Evolutionary conservation across 1,140 invertebrate species (phyloP).

Genomic region (Drosophila asahinai): DNA sequence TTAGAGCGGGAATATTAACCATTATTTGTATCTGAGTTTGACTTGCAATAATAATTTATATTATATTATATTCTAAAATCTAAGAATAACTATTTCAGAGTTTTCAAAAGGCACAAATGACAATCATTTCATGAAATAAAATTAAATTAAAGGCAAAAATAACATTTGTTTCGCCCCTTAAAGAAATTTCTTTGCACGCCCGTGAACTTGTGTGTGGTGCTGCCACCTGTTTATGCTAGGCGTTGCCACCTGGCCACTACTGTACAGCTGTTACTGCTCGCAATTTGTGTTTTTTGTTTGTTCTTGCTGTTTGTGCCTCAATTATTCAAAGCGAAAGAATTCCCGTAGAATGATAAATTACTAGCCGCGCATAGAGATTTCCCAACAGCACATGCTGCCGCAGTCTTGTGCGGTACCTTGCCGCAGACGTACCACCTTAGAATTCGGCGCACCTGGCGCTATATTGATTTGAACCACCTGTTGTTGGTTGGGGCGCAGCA

Average conservation of each 20-base stretch:
- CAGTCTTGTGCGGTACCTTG: slow-evolving; percentile 14
- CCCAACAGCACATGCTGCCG: slow-evolving; percentile 13
- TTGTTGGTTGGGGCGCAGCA: slow-evolving; percentile 19
- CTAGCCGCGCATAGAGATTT: slow-evolving; percentile 5
- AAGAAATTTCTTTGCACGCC: neutral
- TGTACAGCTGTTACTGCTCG: slow-evolving; percentile 24
- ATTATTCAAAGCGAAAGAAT: slow-evolving; percentile 1
- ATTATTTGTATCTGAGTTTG: too few species aligned
- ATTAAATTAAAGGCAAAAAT: too few species aligned
- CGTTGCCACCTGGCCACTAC: slow-evolving; percentile 26
- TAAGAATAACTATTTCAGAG: too few species aligned
- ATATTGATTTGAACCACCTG: slow-evolving; percentile 63
- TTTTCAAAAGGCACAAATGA: too few species aligned
- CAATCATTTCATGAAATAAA: too few species aligned
- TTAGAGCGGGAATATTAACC: too few species aligned
- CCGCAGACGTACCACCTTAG: slow-evolving; percentile 23
- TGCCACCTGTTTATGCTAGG: slow-evolving; percentile 17
- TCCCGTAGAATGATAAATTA: slow-evolving; percentile 24
- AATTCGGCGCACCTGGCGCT: neutral
- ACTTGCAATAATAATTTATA: too few species aligned
- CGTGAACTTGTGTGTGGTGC: neutral
- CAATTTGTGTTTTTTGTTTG: slow-evolving; percentile 1
- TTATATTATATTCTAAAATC: too few species aligned
- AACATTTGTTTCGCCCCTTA: too few species aligned
- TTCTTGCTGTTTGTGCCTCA: neutral